Conservation (phyloP, 1,140 invertebrate genomes). For the Magallana angulata region DNA sequence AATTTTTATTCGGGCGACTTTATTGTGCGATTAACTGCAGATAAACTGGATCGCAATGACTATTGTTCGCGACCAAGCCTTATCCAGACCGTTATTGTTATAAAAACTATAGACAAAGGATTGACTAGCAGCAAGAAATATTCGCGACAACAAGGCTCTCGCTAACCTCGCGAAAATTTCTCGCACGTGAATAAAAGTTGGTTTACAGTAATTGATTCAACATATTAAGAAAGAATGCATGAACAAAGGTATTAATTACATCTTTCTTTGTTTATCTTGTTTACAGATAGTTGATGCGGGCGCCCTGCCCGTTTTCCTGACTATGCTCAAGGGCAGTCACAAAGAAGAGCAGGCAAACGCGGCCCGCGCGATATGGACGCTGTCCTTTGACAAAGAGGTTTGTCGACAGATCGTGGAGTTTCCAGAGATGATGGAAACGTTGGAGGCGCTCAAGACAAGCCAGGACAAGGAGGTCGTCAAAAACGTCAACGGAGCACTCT, state of each 20-base stretch:
- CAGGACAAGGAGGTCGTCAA: constrained; percentile 66
- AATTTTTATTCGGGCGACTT: too few species aligned
- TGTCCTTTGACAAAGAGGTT: constrained; percentile 73
- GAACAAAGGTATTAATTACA: not conserved
- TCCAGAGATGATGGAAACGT: constrained; percentile 63
- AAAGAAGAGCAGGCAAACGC: constrained; percentile 66
- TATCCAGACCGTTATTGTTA: too few species aligned
- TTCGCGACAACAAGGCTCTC: too few species aligned
- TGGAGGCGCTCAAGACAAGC: constrained; percentile 66
- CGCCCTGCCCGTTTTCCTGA: constrained; percentile 64
- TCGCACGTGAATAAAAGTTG: too few species aligned
- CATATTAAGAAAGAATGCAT: too few species aligned
- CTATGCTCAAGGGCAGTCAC: constrained; percentile 69
- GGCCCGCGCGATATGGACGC: constrained; percentile 69
- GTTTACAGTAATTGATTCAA: too few species aligned
- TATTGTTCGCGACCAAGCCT: too few species aligned
- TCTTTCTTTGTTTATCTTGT: not conserved
- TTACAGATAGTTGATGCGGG: constrained; percentile 71
- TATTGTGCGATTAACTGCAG: too few species aligned
- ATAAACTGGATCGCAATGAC: too few species aligned
- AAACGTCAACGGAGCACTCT: constrained; percentile 71
- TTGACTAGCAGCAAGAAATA: too few species aligned
- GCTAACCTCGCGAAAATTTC: too few species aligned
- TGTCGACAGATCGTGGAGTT: constrained; percentile 63
- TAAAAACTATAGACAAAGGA: too few species aligned